Evolutionary conservation across 1,140 invertebrate species (phyloP).

Genomic region (Ceratosolen fusciceps): DNA sequence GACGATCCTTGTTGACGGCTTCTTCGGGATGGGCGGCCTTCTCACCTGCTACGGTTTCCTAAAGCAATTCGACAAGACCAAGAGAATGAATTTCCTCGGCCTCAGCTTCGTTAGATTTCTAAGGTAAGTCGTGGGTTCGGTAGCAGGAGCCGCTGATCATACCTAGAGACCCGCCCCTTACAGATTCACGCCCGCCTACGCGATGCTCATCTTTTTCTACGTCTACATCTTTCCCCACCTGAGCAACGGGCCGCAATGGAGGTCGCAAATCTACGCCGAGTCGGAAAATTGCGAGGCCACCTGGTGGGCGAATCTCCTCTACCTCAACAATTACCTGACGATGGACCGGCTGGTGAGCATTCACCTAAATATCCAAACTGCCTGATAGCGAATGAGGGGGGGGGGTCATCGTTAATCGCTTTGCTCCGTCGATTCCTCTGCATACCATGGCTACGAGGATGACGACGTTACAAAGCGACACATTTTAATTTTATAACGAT

Average conservation of each 20-base stretch:
- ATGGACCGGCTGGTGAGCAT: constrained; percentile 53
- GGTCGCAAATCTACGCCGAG: constrained; percentile 52
- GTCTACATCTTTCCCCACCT: constrained; percentile 58
- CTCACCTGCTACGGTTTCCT: constrained; percentile 59
- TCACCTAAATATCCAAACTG: too few species aligned
- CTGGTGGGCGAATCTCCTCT: constrained; percentile 75
- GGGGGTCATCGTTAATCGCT: too few species aligned
- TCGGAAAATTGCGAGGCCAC: constrained; percentile 65
- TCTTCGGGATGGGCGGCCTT: constrained; percentile 62
- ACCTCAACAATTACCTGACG: constrained; percentile 73
- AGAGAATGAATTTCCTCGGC: constrained; percentile 54
- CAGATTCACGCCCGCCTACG: constrained; percentile 67
- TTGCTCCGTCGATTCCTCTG: too few species aligned
- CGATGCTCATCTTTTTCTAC: constrained; percentile 61
- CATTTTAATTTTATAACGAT: too few species aligned
- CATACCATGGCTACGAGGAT: too few species aligned
- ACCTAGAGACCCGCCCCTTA: too few species aligned
- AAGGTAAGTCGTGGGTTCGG: constrained; percentile 47
- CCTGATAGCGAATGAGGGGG: too few species aligned
- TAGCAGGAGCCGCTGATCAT: too few species aligned
- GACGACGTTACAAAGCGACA: too few species aligned
- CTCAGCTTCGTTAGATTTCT: constrained; percentile 57
- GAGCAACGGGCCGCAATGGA: constrained; percentile 63
- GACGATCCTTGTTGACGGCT: constrained; percentile 61
- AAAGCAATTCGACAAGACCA: constrained; percentile 58